Evolutionary conservation across 2,113 vertebrate species (phyloP), one percentile per base, ranked within the genome.

Genomic region (Lamprotornis superbus): DNA sequence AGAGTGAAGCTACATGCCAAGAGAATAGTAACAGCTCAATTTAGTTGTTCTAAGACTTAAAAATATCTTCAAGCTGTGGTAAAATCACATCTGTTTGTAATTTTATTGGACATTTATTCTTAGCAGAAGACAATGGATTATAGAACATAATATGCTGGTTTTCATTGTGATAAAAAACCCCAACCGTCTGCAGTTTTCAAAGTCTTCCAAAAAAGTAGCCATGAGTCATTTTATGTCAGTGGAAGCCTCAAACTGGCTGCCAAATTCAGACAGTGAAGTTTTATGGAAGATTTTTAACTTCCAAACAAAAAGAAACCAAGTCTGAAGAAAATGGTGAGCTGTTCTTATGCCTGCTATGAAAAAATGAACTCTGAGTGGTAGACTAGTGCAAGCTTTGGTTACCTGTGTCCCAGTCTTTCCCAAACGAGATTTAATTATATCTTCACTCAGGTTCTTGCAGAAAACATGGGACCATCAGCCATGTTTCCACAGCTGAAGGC

Each of bases 21-120:
- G 63, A 94, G 73, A 96, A 94, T 57, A 95, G 89, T 83, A 97
- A 94, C 79, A 93, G 53, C 68, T 96, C 67, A 78, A 77, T 90
- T 88, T 90, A 94, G 73, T 59, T 69, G 63, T 92, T 95, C 81
- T 83, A 93, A 37, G 81, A 39, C 74, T 93, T 92, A 69, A 94
- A 97, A 83, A 94, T 90, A 93, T 73, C 89, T 94, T 92, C 80
- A 95, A 97, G 90, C 57, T 94, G 63, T 87, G 81, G 91, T 88
- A 96, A 92, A 96, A 91, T 63, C 31, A 44, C 25, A 91, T 64
- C 56, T 86, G 37, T 87, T 85, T 96, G 46, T 88, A 92, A 94
- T 94, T 95, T 87, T 79, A 85, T 47, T 76, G 81, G 37, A 50
- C 46, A 75, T 77, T 88, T 95, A 94, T 89, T 93, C 80, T 93